Conservation (phyloP, 2,797 vertebrate genomes). For the Carduelis carduelis region DNA sequence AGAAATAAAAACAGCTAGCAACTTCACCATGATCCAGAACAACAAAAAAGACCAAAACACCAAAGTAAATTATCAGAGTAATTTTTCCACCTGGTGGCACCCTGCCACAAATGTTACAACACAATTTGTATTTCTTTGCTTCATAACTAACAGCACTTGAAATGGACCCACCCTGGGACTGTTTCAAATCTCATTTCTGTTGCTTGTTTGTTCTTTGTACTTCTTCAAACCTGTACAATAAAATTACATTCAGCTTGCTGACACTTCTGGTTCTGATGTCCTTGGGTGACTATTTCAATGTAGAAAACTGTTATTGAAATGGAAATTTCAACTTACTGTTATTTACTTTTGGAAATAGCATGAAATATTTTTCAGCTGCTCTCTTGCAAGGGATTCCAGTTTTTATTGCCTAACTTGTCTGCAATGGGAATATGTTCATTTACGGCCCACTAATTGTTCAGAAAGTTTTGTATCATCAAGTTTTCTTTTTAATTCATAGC, state of each 20-base stretch:
- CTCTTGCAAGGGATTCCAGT: neutral
- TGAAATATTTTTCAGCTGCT: neutral
- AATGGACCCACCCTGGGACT: neutral
- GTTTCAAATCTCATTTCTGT: neutral
- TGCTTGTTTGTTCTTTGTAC: neutral
- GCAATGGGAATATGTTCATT: neutral
- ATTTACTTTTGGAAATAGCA: neutral
- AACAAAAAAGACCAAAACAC: neutral
- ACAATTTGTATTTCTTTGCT: neutral
- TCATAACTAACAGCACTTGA: neutral
- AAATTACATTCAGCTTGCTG: neutral
- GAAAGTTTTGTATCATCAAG: neutral
- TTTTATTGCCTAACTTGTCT: neutral
- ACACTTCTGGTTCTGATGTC: neutral
- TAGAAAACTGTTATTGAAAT: neutral
- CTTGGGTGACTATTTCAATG: neutral
- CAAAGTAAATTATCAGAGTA: neutral
- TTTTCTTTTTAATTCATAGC: neutral
- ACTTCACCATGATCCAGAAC: neutral
- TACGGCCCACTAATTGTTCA: neutral
- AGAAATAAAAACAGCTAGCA: neutral
- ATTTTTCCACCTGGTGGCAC: neutral
- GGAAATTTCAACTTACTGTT: neutral
- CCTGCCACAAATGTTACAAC: neutral
- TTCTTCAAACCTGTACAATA: neutral